Base-by-base conservation (phyloP, 2,888 invertebrate species). In the Phortica okadai region DNA sequence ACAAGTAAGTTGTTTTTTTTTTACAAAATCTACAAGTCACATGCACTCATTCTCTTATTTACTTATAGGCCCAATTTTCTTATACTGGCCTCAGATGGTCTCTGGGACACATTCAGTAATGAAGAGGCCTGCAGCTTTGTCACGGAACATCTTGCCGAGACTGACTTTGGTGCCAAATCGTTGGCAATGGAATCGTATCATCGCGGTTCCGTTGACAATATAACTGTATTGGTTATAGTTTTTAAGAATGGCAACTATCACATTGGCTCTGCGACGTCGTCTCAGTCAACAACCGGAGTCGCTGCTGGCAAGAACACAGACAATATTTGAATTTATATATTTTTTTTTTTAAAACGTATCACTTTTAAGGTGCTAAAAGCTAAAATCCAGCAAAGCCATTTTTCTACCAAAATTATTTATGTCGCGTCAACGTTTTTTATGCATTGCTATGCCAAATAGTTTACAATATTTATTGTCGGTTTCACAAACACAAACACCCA, bases 101-200 rank as follows among this genome's bases (percentile, higher is more conserved):
- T 99, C 50, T 99, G 98, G 98, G 99, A 99, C 90, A 97, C 97
- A 25, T 98, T 98, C 90, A 94, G 95, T 64, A 98, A 98, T 91
- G 98, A 98, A 90, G 98, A 98, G 91, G 98, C 98, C 42, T 95
- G 98, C 14, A 95, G 94, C 83, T 98, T 95, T 90, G 95, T 98
- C 74, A 96, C 95, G 91, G 96, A 97, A 86, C 94, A 96, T 83
- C 93, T 98, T 62, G 94, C 95, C 88, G 97, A 98, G 92, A 94
- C 96, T 5, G 95, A 97, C 90, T 96, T 94, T 92, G 98, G 98
- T 79, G 98, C 98, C 75, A 97, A 97, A 92, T 97, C 97, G 89
- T 93, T 99, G 83, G 96, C 97, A 33, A 93, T 97, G 82, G 97
- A 98, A 92, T 97, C 98, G 14, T 97, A 96, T 91, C 95, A 96